phyloP scores from a whole-genome alignment of 2,113 vertebrate species.

The Cardinalis cardinalis region DNA sequence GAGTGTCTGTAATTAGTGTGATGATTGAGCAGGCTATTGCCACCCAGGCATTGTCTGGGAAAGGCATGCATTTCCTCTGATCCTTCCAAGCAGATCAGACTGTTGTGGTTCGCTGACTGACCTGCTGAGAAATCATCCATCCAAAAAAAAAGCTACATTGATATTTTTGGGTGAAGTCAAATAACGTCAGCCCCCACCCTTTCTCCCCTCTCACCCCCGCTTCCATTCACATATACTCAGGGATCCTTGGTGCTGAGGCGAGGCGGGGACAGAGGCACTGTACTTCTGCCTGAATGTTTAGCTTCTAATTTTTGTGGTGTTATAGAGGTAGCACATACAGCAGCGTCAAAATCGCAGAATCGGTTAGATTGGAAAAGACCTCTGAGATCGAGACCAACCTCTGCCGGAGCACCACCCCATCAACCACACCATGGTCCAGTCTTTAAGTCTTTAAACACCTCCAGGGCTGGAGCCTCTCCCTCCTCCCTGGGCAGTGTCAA shows the following conservation, averaged over 20 bases:
- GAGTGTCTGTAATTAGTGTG: not conserved
- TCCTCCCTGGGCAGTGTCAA: not conserved
- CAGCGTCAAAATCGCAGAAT: not conserved
- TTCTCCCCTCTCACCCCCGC: not conserved
- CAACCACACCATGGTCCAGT: not conserved
- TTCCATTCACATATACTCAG: not conserved
- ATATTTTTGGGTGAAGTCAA: not conserved
- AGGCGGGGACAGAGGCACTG: not conserved
- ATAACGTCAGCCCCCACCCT: not conserved
- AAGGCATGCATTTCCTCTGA: not conserved
- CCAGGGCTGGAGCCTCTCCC: not conserved
- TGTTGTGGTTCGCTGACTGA: not conserved
- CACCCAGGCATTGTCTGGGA: not conserved
- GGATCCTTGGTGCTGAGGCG: not conserved
- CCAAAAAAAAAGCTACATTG: not conserved
- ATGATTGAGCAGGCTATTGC: not conserved
- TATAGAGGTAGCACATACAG: fast-evolving
- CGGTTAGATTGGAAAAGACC: not conserved
- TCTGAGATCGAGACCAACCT: not conserved
- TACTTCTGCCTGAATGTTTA: not conserved
- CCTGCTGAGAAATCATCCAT: too few relatives aligned
- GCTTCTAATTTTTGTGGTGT: not conserved
- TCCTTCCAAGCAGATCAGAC: not conserved
- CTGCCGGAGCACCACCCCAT: not conserved
- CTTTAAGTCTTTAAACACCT: not conserved